Percentiles rank a stretch among this genome's conserved stretches.
phyloP scores from a whole-genome alignment of 2,888 invertebrate species.

The Drosophila vallismaia region DNA sequence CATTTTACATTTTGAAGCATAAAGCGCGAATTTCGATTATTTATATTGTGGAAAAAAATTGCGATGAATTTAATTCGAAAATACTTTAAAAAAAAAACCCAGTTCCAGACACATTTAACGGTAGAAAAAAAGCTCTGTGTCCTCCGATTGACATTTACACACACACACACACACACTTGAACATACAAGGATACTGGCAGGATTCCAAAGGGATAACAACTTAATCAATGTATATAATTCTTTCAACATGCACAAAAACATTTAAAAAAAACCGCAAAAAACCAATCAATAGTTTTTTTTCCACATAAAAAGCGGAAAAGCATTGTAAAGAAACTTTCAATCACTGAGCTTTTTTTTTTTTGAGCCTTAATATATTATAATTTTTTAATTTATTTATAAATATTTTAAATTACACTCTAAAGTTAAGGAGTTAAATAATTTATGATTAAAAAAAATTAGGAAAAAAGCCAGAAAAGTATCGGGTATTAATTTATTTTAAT shows the following conservation, averaged over 20 bases:
- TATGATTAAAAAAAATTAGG: too few relatives aligned
- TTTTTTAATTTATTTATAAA: background rate
- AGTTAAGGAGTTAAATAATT: background rate
- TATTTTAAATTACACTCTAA: background rate
- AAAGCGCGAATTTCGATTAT: slow-evolving; percentile 40
- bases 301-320: slow-evolving; percentile 7
- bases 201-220: slow-evolving; percentile 25
- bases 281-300: slow-evolving; percentile 10
- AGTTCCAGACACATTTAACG: slow-evolving; percentile 20
- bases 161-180: background rate
- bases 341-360: background rate
- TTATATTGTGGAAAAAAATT: slow-evolving; percentile 31
- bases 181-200: background rate
- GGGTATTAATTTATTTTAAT: too few relatives aligned
- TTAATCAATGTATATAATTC: slow-evolving; percentile 21
- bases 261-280: background rate
- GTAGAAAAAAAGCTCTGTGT: slow-evolving; percentile 16
- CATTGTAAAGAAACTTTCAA: slow-evolving; percentile 11
- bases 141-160: slow-evolving; percentile 35
- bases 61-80: slow-evolving; percentile 38
- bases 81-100: slow-evolving; percentile 14
- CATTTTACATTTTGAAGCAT: slow-evolving; percentile 12
- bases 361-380: background rate
- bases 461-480: too few relatives aligned
- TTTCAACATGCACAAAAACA: background rate